These are phyloP conservation scores for Regulus satrapa DNA, from an alignment of 2,113 vertebrate species.

Conservation along the genomic window DNA sequence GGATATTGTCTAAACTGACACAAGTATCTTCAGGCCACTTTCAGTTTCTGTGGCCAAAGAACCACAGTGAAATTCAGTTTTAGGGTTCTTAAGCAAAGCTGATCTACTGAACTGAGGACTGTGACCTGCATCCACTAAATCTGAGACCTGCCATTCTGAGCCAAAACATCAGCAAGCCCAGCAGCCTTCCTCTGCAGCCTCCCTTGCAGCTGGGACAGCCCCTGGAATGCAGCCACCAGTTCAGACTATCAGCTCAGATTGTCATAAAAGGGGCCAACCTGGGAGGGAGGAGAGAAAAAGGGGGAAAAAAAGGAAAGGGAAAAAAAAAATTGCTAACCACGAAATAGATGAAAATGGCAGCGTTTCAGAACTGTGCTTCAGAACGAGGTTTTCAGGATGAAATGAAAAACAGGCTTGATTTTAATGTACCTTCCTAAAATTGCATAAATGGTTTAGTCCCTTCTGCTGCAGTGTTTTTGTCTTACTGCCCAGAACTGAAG, in stretches of 20 bases:
- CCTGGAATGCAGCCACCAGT: background rate
- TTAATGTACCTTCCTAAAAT: background rate
- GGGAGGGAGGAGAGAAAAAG: background rate
- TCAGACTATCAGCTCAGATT: background rate
- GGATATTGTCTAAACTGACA: background rate
- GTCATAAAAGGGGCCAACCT: background rate
- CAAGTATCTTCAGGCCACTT: background rate
- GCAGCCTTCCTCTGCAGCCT: background rate
- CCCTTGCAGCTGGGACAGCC: background rate
- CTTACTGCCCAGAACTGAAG: background rate
- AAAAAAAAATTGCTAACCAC: background rate
- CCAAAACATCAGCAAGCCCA: background rate
- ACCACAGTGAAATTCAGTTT: background rate
- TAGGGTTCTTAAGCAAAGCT: background rate
- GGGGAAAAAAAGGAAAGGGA: fast-evolving
- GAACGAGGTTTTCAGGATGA: background rate
- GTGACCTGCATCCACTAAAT: background rate
- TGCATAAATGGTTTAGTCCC: background rate
- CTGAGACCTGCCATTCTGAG: background rate
- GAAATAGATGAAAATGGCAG: background rate
- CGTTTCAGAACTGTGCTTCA: background rate
- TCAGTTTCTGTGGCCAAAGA: background rate
- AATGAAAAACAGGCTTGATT: background rate
- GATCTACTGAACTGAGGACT: background rate
- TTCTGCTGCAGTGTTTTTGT: background rate